Conservation (phyloP, 1,140 invertebrate species). For the Daktulosphaira vitifoliae region DNA sequence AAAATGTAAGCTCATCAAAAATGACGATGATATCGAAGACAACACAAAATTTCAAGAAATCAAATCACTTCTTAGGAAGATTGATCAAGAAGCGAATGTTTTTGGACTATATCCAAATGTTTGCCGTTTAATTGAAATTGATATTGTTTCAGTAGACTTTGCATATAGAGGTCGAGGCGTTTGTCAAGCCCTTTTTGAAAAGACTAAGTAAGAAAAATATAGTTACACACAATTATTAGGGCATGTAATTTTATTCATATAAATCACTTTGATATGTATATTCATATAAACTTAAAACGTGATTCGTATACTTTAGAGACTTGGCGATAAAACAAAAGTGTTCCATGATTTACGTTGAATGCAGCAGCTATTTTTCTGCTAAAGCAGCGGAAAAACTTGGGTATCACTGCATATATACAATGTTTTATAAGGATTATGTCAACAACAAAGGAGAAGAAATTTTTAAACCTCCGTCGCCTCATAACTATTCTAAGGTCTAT, state of each 20-base stretch:
- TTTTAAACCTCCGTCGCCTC: slow-evolving; percentile 51
- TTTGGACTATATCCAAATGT: slow-evolving; percentile 50
- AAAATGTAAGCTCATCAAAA: not conserved
- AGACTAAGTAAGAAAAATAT: slow-evolving; percentile 56
- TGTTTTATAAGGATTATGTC: slow-evolving; percentile 55
- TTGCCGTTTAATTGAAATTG: slow-evolving; percentile 51
- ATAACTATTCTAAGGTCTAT: slow-evolving; percentile 41
- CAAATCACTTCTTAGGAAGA: slow-evolving; percentile 49
- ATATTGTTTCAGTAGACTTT: slow-evolving; percentile 57
- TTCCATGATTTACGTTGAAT: slow-evolving; percentile 51
- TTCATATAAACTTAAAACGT: too few species aligned
- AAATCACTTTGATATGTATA: too few species aligned
- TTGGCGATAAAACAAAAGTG: slow-evolving; percentile 48
- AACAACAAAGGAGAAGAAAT: slow-evolving; percentile 50
- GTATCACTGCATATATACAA: slow-evolving; percentile 54
- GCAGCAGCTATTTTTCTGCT: slow-evolving; percentile 61
- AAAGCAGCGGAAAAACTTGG: slow-evolving; percentile 57
- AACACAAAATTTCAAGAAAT: slow-evolving; percentile 47
- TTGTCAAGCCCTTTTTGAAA: slow-evolving; percentile 54
- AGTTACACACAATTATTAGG: too few species aligned
- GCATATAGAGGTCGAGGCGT: slow-evolving; percentile 57
- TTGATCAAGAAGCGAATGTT: slow-evolving; percentile 50
- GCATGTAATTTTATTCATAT: too few species aligned
- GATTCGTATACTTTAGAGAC: slow-evolving; percentile 54
- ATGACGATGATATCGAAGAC: slow-evolving; percentile 25